phyloP scores from a whole-genome alignment of 2,113 vertebrate genomes.

The Oryzias melastigma region DNA sequence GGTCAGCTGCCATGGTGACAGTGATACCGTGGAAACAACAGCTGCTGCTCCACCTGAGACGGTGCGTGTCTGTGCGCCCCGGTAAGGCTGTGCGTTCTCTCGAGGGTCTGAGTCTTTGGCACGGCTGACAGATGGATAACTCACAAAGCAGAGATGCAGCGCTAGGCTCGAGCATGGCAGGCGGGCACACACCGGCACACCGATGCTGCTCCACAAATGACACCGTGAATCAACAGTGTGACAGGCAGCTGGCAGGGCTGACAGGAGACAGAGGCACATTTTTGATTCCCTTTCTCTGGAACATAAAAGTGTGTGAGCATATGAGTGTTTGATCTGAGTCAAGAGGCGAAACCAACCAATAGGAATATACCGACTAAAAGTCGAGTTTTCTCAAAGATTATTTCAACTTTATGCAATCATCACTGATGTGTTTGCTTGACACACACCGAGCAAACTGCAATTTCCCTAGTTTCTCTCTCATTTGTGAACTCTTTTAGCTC shows the following conservation, averaged over 20 bases:
- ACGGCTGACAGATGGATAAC: background rate
- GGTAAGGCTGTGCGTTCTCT: slow-evolving; percentile 3
- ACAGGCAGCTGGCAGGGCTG: slow-evolving; percentile 30
- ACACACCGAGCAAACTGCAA: too few relatives aligned
- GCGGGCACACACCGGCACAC: slow-evolving; percentile 8
- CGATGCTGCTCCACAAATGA: slow-evolving; percentile 7
- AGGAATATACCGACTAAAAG: background rate
- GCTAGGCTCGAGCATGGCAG: background rate
- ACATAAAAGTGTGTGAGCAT: background rate
- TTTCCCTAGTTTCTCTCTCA: too few relatives aligned
- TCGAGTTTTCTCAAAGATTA: too few relatives aligned
- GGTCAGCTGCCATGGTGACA: background rate
- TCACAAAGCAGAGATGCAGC: slow-evolving; percentile 1
- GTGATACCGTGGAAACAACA: slow-evolving; percentile 23
- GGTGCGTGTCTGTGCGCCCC: background rate
- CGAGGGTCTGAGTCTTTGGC: background rate
- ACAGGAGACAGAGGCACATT: slow-evolving; percentile 21
- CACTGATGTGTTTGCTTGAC: too few relatives aligned
- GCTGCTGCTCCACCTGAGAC: slow-evolving; percentile 20
- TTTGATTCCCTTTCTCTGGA: slow-evolving; percentile 6
- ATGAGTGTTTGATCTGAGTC: background rate
- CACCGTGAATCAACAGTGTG: slow-evolving; percentile 32
- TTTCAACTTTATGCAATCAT: too few relatives aligned
- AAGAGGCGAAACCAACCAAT: background rate
- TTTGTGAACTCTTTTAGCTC: too few relatives aligned